Evolutionary conservation across 1,140 invertebrate species (phyloP).

Genomic region (Eciton burchellii): DNA sequence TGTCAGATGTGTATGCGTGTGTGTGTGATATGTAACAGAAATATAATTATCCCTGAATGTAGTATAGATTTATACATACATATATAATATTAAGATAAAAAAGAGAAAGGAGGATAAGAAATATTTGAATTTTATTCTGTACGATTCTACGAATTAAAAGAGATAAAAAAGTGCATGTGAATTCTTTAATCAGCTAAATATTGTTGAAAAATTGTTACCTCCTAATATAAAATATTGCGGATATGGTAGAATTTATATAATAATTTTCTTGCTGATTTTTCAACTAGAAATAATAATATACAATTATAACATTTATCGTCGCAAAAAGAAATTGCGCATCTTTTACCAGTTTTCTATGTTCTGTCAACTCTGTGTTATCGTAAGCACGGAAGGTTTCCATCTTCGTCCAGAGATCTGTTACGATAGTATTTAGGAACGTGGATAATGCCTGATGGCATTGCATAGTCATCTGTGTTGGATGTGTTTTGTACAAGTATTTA

Average conservation of each 20-base stretch:
- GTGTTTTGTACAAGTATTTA: conserved; percentile 67
- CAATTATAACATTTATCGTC: not conserved
- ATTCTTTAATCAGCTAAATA: not conserved
- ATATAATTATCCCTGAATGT: not conserved
- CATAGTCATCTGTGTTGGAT: conserved; percentile 63
- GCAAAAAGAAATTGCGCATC: not conserved
- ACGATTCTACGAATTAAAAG: conserved; percentile 2
- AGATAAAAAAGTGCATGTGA: not conserved
- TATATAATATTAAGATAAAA: not conserved
- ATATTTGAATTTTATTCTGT: not conserved
- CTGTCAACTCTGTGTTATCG: conserved; percentile 35
- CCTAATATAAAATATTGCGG: not conserved
- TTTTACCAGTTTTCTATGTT: not conserved
- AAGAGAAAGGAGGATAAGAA: not conserved
- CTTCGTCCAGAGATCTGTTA: conserved; percentile 66
- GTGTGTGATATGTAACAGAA: too few relatives aligned
- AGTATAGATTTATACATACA: not conserved
- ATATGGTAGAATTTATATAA: not conserved
- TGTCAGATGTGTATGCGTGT: not conserved
- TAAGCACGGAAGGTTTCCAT: conserved; percentile 71
- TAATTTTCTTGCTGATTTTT: not conserved
- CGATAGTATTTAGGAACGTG: conserved; percentile 73
- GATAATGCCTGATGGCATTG: conserved; percentile 64
- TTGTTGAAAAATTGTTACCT: not conserved
- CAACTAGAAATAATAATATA: not conserved